These are phyloP conservation scores for Orthosia gothica DNA, from an alignment of 2,888 invertebrate genomes.

Conservation along the genomic window DNA sequence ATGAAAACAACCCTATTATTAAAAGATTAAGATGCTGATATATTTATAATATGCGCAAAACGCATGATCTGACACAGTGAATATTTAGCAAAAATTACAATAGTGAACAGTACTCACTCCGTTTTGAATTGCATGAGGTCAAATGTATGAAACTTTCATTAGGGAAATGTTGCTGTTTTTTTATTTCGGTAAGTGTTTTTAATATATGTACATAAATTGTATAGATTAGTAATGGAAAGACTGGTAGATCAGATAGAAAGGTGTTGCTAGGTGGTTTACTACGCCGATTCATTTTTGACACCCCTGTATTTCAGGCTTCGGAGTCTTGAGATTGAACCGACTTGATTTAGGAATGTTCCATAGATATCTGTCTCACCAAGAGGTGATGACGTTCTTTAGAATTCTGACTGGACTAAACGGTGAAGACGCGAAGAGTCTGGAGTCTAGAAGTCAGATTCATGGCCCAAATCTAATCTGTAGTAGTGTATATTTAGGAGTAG, in stretches of 20 bases:
- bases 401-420: too few species aligned
- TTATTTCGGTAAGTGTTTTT: constrained; percentile 20
- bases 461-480: too few species aligned
- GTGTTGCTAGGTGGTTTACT: neutral
- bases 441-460: too few species aligned
- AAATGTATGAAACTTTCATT: constrained; percentile 59
- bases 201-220: constrained; percentile 32
- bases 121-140: constrained; percentile 59
- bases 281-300: neutral
- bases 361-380: too few species aligned
- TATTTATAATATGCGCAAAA: constrained; percentile 67
- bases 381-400: too few species aligned
- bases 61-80: constrained; percentile 53
- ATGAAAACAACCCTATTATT: constrained; percentile 39
- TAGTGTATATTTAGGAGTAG: too few species aligned
- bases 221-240: neutral
- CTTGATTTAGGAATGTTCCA: too few species aligned
- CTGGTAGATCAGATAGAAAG: neutral
- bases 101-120: constrained; percentile 44
- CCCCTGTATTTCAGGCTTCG: neutral
- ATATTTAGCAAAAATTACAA: constrained; percentile 59
- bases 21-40: constrained; percentile 47
- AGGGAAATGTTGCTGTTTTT: constrained; percentile 39
- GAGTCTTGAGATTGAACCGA: too few species aligned
- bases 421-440: too few species aligned